Conservation (phyloP, 2,888 invertebrate species). For the Cheilosia scutellata region DNA sequence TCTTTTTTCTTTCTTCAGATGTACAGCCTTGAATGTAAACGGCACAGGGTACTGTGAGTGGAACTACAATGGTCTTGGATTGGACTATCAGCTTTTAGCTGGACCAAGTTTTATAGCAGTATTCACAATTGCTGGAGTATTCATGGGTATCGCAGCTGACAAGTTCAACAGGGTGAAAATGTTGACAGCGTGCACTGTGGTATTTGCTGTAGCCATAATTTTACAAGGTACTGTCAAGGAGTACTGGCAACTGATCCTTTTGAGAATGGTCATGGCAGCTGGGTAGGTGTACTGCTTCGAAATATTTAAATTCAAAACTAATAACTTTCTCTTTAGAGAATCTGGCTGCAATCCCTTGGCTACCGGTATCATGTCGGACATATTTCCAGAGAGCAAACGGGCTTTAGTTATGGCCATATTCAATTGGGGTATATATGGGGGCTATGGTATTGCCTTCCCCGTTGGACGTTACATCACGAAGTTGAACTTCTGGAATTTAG, state of each 20-base stretch:
- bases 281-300: slow-evolving; percentile 85
- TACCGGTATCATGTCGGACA: slow-evolving; percentile 92
- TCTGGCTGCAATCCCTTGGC: slow-evolving; percentile 94
- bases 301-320: not conserved
- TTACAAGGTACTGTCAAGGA: slow-evolving; percentile 93
- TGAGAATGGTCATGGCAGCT: slow-evolving; percentile 94
- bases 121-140: slow-evolving; percentile 94
- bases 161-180: slow-evolving; percentile 90
- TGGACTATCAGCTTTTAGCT: slow-evolving; percentile 96
- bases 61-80: slow-evolving; percentile 96
- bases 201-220: slow-evolving; percentile 93
- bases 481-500: slow-evolving; percentile 90
- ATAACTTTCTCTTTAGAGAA: slow-evolving; percentile 85
- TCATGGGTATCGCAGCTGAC: slow-evolving; percentile 93
- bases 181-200: slow-evolving; percentile 90
- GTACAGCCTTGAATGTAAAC: slow-evolving; percentile 87
- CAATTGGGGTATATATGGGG: slow-evolving; percentile 98
- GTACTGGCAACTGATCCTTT: slow-evolving; percentile 95
- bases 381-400: slow-evolving; percentile 92
- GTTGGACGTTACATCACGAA: slow-evolving; percentile 93
- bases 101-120: slow-evolving; percentile 97
- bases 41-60: slow-evolving; percentile 93
- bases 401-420: slow-evolving; percentile 96
- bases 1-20: slow-evolving; percentile 85
- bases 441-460: slow-evolving; percentile 96